These are phyloP conservation scores for Rynchops niger DNA, from an alignment of 2,113 vertebrate genomes.

Conservation along the genomic window DNA sequence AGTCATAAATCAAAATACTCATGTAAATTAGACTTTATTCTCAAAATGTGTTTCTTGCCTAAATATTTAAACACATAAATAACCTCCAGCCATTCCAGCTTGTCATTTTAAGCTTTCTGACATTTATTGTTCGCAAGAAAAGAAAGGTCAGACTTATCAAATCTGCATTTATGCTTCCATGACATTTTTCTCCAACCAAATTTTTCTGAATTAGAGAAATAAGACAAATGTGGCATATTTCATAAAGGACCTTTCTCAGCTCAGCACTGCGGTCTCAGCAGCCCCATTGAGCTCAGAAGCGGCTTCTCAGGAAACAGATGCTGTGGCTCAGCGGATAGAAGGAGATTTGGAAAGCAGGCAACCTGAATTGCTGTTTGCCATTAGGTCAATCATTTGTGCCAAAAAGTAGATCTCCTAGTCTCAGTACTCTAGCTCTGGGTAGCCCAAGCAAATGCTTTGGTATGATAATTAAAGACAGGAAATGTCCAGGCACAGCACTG, in stretches of 20 bases:
- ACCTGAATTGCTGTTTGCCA: not conserved
- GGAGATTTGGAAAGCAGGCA: not conserved
- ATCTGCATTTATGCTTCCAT: conserved; percentile 76
- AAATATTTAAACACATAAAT: conserved; percentile 81
- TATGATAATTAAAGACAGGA: not conserved
- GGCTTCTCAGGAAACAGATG: not conserved
- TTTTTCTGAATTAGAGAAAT: conserved; percentile 68
- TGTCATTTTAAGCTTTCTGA: conserved; percentile 78
- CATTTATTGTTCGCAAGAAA: conserved; percentile 79
- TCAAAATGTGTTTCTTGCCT: conserved; percentile 70
- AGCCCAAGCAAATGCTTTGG: not conserved
- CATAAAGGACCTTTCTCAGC: conserved; percentile 49
- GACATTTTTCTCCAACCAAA: conserved; percentile 77
- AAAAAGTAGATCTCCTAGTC: not conserved
- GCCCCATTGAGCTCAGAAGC: not conserved
- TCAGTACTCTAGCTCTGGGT: not conserved
- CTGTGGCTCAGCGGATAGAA: not conserved
- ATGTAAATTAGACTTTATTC: conserved; percentile 62
- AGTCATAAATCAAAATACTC: conserved; percentile 52
- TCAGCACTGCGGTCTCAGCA: not conserved
- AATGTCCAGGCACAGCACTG: not conserved
- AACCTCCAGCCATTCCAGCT: conserved; percentile 62
- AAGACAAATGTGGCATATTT: conserved; percentile 63
- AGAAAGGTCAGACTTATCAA: conserved; percentile 79
- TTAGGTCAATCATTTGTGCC: not conserved